A percentile compares a stretch with the other conserved stretches of the same genome.
phyloP scores from a whole-genome alignment of 1,140 invertebrate species.

The Heliothis virescens region DNA sequence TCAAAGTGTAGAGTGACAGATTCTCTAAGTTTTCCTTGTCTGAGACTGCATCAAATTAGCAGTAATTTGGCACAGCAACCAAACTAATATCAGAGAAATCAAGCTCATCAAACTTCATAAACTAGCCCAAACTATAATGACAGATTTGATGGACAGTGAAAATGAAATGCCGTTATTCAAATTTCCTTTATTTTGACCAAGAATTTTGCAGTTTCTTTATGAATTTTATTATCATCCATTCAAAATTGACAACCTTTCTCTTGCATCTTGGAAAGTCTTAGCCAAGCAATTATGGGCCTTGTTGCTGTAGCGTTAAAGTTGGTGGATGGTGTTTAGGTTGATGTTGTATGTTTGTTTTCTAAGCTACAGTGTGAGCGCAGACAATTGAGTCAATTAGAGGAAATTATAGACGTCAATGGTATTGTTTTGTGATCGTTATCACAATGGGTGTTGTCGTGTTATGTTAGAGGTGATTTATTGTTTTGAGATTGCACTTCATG shows the following conservation, averaged over 20 bases:
- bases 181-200: slow-evolving; percentile 41
- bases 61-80: not conserved
- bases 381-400: slow-evolving; percentile 50
- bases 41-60: no score
- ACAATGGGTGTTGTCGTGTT: slow-evolving; percentile 33
- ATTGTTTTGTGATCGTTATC: slow-evolving; percentile 37
- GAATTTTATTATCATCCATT: slow-evolving; percentile 26
- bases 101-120: not conserved
- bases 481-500: not conserved
- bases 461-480: slow-evolving; percentile 17
- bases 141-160: slow-evolving; percentile 19
- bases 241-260: not conserved
- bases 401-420: slow-evolving; percentile 46
- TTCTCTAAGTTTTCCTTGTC: no score
- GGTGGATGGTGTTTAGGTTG: not conserved
- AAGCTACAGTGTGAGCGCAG: slow-evolving; percentile 1
- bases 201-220: not conserved
- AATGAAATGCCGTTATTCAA: slow-evolving; percentile 27
- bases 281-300: not conserved
- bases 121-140: slow-evolving; percentile 19
- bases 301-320: not conserved
- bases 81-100: slow-evolving; percentile 3
- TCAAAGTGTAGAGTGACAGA: no score
- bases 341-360: not conserved
- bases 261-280: not conserved